A percentile compares a stretch with the other conserved stretches of the same genome.
phyloP scores from a whole-genome alignment of 2,113 vertebrate species.

The Myotis lucifugus region DNA sequence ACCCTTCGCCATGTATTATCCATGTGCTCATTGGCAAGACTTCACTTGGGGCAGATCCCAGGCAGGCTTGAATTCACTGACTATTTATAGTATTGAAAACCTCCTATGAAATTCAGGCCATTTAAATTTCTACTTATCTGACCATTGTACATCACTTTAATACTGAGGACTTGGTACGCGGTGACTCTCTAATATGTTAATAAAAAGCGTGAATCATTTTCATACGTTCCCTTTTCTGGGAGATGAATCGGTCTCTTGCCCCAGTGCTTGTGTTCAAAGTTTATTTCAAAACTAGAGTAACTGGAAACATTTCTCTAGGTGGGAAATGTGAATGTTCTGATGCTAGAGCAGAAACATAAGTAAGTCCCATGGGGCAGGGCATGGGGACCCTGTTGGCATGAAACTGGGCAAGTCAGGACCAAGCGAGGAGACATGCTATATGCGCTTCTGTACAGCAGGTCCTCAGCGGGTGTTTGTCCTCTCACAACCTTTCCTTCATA shows the following conservation, averaged over 20 bases:
- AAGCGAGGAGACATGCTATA: background rate
- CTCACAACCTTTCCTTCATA: background rate
- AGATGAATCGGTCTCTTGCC: slow-evolving; percentile 36
- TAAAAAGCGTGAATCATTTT: slow-evolving; percentile 51
- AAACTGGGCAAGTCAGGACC: background rate
- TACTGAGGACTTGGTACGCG: slow-evolving; percentile 33
- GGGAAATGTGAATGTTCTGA: slow-evolving; percentile 38
- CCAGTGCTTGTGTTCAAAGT: slow-evolving; percentile 3
- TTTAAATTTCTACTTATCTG: slow-evolving; percentile 55
- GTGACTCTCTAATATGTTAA: background rate
- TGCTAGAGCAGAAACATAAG: background rate
- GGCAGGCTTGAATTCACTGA: background rate
- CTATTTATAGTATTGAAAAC: slow-evolving; percentile 23
- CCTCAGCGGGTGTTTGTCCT: background rate
- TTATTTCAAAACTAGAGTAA: slow-evolving; percentile 49
- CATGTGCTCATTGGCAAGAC: background rate
- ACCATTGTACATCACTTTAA: slow-evolving; percentile 1
- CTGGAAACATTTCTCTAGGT: slow-evolving; percentile 18
- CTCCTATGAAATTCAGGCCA: slow-evolving; percentile 31
- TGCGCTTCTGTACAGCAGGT: too few species aligned
- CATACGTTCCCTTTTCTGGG: slow-evolving; percentile 32
- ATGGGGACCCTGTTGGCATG: too few species aligned
- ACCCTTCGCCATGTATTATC: background rate
- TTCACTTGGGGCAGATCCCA: slow-evolving; percentile 27
- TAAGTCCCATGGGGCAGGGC: background rate